These are phyloP conservation scores for Micromesistius poutassou DNA, from an alignment of 2,797 vertebrate species.

Conservation along the genomic window DNA sequence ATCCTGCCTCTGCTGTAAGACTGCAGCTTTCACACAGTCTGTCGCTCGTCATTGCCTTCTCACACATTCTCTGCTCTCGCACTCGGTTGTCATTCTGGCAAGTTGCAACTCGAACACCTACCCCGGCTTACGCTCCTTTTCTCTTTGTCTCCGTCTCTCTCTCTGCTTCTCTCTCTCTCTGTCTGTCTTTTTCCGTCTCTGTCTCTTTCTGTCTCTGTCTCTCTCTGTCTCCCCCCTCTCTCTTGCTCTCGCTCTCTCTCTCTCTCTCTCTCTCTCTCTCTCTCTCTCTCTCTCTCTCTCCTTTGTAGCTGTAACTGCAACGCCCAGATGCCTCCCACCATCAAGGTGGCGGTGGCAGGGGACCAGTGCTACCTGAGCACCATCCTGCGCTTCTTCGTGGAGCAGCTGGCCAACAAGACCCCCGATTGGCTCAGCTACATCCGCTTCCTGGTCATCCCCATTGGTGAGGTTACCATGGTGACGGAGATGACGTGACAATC, in stretches of 20 bases:
- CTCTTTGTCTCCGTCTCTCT: neutral
- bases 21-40: neutral
- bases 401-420: constrained; percentile 83
- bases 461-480: constrained; percentile 59
- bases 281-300: neutral
- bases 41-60: neutral
- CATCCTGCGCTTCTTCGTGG: constrained; percentile 80
- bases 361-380: constrained; percentile 83
- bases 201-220: neutral
- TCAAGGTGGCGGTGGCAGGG: constrained; percentile 79
- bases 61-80: constrained; percentile 17
- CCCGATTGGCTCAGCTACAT: constrained; percentile 84
- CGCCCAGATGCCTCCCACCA: constrained; percentile 78
- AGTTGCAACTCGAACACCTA: constrained; percentile 6
- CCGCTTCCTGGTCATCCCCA: constrained; percentile 79
- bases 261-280: neutral
- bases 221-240: neutral
- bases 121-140: neutral
- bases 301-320: constrained; percentile 79
- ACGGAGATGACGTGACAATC: neutral
- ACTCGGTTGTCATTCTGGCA: constrained; percentile 1
- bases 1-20: neutral
- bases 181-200: neutral
- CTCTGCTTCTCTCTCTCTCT: neutral
- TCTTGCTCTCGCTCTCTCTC: neutral